These are phyloP conservation scores for Diarsia mendica DNA, from an alignment of 2,888 invertebrate species.

Conservation along the genomic window DNA sequence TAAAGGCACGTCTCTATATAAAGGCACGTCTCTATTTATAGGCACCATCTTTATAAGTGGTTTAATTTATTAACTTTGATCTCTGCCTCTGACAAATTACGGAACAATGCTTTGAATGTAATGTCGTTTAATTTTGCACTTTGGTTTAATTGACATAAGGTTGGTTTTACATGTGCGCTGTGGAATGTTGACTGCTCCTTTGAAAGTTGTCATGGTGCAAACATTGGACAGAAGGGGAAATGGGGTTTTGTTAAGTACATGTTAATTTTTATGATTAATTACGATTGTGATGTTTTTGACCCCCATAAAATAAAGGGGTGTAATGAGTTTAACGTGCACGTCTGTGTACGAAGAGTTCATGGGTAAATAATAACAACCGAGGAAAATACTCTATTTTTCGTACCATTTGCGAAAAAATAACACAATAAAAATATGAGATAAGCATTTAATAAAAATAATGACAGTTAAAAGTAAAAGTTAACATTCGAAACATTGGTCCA, in stretches of 20 bases:
- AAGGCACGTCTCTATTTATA: constrained; percentile 29
- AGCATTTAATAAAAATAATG: too few species aligned
- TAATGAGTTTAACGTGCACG: not conserved
- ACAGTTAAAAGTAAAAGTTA: too few species aligned
- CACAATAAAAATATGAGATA: too few species aligned
- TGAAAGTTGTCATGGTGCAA: constrained; percentile 44
- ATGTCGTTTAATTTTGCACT: constrained; percentile 30
- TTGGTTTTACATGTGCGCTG: constrained; percentile 16
- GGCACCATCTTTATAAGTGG: constrained; percentile 60
- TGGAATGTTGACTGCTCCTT: constrained; percentile 55
- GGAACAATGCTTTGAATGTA: constrained; percentile 12
- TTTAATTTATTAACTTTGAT: constrained; percentile 68
- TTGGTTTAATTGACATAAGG: not conserved
- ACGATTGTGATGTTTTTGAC: not conserved
- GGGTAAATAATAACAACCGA: too few species aligned
- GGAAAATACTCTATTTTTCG: too few species aligned
- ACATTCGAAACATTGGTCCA: too few species aligned
- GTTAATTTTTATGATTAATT: constrained; percentile 14
- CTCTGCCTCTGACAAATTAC: constrained; percentile 55
- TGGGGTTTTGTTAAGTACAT: constrained; percentile 6
- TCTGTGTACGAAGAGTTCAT: not conserved
- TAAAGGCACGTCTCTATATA: constrained; percentile 34
- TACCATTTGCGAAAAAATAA: too few species aligned
- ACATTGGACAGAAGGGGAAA: constrained; percentile 47
- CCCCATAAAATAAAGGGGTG: not conserved